Evolutionary conservation across 2,113 vertebrate species (phyloP), one percentile per base, ranked within the genome.

Genomic region (Columba janthina): DNA sequence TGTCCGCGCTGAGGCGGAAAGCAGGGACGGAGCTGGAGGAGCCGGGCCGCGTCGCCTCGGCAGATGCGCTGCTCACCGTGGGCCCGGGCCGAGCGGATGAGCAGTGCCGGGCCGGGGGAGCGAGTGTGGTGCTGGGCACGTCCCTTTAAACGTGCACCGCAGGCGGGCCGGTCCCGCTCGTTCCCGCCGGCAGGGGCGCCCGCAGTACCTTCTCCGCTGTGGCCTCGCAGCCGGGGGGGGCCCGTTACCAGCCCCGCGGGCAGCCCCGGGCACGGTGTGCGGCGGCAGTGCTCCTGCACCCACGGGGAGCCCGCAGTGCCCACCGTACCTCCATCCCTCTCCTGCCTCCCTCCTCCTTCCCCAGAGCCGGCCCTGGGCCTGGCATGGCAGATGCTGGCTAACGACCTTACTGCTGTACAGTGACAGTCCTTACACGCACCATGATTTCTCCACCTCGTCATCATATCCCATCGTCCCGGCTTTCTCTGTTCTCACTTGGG

Each of bases 351-450:
- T 10, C 14, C 42, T 44, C 8, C 0, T 12, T 28, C 21, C 21
- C 5, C 44, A 3, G 28, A 17, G 32, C 25, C 14, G 4, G 10
- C 8, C 14, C n/a, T 26, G 31, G 6, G 19, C 58, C 38, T 14
- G 29, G 51, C 1, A 2, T 22, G n/a, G 34, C 25, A 2, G 4
- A n/a, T 46, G 26, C 42, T 12, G 14, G 20, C 20, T 42, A 5
- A 2, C 11, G 36, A 2, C 32, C 7, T 25, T 18, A 0, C 34
- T 15, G 31, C 13, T 12, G 26, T 14, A 1, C 6, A 6, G 10
- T 5, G 3, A 6, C 42, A 6, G 31, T 2, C n/a, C 15, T 11
- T 18, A 3, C 12, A 0, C 0, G 2, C 2, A 2, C 56, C 14
- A 4, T 15, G 51, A 4, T 12, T n/a, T 18, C 17, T 29, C 34